These are phyloP conservation scores for Malurus elegans DNA, from an alignment of 2,113 vertebrate genomes.

Conservation along the genomic window DNA sequence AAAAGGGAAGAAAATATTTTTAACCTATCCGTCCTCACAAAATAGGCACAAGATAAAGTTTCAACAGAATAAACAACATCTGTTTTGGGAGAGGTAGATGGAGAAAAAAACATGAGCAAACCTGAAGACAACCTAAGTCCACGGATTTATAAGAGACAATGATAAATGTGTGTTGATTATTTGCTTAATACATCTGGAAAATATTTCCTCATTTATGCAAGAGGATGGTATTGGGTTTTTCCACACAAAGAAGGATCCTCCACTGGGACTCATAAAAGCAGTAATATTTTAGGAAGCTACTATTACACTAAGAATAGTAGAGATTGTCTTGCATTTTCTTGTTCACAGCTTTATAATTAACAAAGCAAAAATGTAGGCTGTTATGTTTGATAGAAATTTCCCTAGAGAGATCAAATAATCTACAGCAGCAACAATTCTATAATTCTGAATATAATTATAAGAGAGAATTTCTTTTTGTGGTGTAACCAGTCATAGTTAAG, in stretches of 20 bases:
- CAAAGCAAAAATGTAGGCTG: slow-evolving; percentile 52
- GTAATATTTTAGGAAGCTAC: slow-evolving; percentile 46
- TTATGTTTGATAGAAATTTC: slow-evolving; percentile 47
- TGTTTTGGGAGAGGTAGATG: not conserved
- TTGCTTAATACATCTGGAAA: slow-evolving; percentile 1
- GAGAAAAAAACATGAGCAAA: not conserved
- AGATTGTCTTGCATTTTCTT: slow-evolving; percentile 52
- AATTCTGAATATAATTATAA: slow-evolving; percentile 41
- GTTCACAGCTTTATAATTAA: slow-evolving; percentile 63
- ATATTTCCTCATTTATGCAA: not conserved
- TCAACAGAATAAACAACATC: not conserved
- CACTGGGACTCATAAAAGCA: slow-evolving; percentile 30
- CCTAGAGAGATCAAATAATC: slow-evolving; percentile 52
- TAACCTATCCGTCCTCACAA: not conserved
- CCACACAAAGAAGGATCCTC: not conserved
- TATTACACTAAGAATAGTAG: slow-evolving; percentile 39
- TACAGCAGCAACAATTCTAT: slow-evolving; percentile 30
- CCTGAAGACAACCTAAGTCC: not conserved
- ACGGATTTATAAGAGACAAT: not conserved
- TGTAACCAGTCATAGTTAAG: not conserved
- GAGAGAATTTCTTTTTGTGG: slow-evolving; percentile 1
- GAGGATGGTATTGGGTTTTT: not conserved
- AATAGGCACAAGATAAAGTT: not conserved
- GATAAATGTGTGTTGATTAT: not conserved
- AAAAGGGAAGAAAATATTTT: not conserved